Evolutionary conservation across 2,797 vertebrate species (phyloP).

Genomic region (Chiloscyllium punctatum): DNA sequence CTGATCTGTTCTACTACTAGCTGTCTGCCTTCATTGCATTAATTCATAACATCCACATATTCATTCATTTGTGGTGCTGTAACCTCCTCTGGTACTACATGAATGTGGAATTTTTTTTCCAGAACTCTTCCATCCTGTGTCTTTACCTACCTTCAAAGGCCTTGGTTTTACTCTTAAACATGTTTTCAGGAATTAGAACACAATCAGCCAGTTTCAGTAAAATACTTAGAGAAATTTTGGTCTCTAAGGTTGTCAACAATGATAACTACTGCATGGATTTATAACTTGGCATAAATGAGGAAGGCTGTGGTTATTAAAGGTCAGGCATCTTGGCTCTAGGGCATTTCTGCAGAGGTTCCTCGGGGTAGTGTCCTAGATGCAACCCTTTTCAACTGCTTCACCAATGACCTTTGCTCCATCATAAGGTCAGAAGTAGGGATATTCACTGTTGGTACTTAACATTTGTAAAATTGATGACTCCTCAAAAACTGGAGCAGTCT

Average conservation of each 20-base stretch:
- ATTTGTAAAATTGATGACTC: too few relatives aligned
- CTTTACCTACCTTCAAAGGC: background rate
- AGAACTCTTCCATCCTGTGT: background rate
- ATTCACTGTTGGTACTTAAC: too few relatives aligned
- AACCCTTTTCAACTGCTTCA: too few relatives aligned
- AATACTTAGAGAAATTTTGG: background rate
- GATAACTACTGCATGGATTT: background rate
- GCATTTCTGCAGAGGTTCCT: too few relatives aligned
- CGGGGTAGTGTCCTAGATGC: too few relatives aligned
- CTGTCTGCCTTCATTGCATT: background rate
- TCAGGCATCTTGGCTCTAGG: too few relatives aligned
- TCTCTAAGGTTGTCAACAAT: background rate
- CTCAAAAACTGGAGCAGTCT: too few relatives aligned
- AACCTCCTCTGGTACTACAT: background rate
- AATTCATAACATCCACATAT: background rate
- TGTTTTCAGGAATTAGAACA: background rate
- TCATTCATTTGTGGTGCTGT: background rate
- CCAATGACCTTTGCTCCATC: too few relatives aligned
- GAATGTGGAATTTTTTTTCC: background rate
- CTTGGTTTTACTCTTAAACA: background rate
- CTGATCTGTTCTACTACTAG: background rate
- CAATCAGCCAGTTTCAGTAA: too few relatives aligned
- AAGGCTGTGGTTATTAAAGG: too few relatives aligned
- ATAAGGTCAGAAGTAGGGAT: too few relatives aligned
- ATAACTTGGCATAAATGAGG: too few relatives aligned